These are phyloP conservation scores for Temnothorax longispinosus DNA, from an alignment of 1,140 invertebrate species.

Conservation along the genomic window DNA sequence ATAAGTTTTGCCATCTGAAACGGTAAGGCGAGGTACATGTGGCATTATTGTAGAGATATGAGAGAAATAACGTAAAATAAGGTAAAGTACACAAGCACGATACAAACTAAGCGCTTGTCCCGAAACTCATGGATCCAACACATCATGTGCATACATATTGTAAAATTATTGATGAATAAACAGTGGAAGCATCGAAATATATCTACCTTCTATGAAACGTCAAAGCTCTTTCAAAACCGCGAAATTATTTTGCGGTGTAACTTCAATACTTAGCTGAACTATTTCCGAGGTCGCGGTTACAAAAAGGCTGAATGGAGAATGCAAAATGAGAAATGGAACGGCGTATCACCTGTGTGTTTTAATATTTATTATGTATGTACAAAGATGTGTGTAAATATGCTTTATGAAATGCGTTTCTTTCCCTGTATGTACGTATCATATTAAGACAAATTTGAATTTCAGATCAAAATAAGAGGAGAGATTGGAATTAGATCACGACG, in stretches of 20 bases:
- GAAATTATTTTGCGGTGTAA: conserved; percentile 14
- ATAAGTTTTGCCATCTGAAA: conserved; percentile 78
- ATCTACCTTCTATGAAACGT: conserved; percentile 66
- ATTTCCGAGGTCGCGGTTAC: conserved; percentile 13
- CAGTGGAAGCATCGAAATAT: conserved; percentile 79
- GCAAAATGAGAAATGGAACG: conserved; percentile 2
- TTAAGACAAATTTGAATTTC: conserved; percentile 60
- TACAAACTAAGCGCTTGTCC: conserved; percentile 74
- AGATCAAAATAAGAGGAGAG: conserved; percentile 46
- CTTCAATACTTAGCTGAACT: not conserved
- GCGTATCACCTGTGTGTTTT: conserved; percentile 17
- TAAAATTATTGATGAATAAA: conserved; percentile 85
- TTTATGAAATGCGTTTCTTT: conserved; percentile 56
- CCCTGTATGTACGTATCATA: conserved; percentile 67
- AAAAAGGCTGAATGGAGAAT: not conserved
- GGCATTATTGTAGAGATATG: conserved; percentile 74
- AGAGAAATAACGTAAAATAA: conserved; percentile 68
- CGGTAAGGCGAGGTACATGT: conserved; percentile 70
- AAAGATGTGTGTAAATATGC: conserved; percentile 75
- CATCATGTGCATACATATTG: conserved; percentile 81
- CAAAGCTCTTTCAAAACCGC: conserved; percentile 54
- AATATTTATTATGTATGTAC: conserved; percentile 77
- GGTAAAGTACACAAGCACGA: conserved; percentile 70
- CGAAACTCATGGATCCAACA: conserved; percentile 75
- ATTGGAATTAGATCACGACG: conserved; percentile 87